These are phyloP conservation scores for Vanessa atalanta DNA, from an alignment of 1,140 invertebrate genomes.

Conservation along the genomic window DNA sequence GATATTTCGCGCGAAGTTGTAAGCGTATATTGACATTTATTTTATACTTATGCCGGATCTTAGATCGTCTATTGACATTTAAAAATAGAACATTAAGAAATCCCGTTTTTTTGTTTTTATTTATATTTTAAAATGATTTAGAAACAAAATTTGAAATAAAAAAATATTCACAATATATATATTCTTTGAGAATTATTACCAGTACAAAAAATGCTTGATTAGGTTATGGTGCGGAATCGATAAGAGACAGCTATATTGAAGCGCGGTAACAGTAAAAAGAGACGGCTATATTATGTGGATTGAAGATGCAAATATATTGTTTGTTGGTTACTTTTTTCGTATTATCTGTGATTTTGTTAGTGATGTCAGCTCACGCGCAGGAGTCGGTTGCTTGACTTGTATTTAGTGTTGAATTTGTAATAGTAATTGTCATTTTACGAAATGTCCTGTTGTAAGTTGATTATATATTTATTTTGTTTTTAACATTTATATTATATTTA, in stretches of 20 bases:
- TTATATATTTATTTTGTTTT: slow-evolving; percentile 16
- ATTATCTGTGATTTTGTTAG: slow-evolving; percentile 3
- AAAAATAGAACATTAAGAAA: too few species aligned
- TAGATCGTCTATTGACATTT: too few species aligned
- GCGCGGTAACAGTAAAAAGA: background rate
- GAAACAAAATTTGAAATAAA: too few species aligned
- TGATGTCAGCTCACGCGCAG: background rate
- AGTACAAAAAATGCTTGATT: background rate
- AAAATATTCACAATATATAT: too few species aligned
- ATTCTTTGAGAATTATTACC: too few species aligned
- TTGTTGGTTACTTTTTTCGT: background rate
- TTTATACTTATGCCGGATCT: too few species aligned
- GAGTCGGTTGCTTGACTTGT: background rate
- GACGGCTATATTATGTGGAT: background rate
- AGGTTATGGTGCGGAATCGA: background rate
- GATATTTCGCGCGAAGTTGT: too few species aligned
- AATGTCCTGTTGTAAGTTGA: slow-evolving; percentile 52
- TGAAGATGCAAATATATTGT: background rate
- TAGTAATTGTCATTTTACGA: slow-evolving; percentile 11
- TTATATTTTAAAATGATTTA: too few species aligned
- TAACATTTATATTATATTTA: background rate
- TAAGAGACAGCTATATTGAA: background rate
- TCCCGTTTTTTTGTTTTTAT: too few species aligned
- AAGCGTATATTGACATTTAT: too few species aligned
- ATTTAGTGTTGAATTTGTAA: background rate